Evolutionary conservation across 2,888 invertebrate genomes (phyloP).

Genomic region (Cepaea hortensis): DNA sequence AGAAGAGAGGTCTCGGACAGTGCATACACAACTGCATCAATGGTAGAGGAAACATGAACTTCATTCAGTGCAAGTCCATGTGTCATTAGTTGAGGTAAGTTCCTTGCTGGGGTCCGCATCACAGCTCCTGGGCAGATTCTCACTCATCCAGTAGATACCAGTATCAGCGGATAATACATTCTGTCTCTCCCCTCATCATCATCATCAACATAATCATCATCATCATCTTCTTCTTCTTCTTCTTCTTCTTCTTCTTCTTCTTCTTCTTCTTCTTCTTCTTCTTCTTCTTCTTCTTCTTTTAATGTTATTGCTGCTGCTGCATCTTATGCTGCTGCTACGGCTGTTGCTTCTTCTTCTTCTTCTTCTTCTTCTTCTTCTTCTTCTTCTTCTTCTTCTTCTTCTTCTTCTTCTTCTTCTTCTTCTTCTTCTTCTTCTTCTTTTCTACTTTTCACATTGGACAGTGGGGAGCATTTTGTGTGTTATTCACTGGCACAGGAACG

Average conservation of each 20-base stretch:
- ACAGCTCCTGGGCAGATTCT: not conserved
- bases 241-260: not conserved
- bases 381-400: slow-evolving; percentile 23
- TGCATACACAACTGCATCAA: slow-evolving; percentile 65
- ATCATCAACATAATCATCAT: slow-evolving; percentile 28
- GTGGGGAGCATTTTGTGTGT: too few species aligned
- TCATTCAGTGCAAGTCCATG: slow-evolving; percentile 68
- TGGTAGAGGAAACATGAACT: slow-evolving; percentile 61
- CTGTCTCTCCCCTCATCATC: slow-evolving; percentile 23
- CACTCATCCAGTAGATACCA: not conserved
- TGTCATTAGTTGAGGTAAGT: slow-evolving; percentile 49
- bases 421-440: not conserved
- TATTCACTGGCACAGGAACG: too few species aligned
- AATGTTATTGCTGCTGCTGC: not conserved
- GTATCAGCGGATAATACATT: too few species aligned
- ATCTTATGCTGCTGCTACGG: not conserved
- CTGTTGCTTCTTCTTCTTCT: too few species aligned
- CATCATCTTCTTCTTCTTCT: not conserved
- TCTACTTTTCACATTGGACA: too few species aligned
- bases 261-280: slow-evolving; percentile 32
- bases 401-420: not conserved
- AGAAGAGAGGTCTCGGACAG: slow-evolving; percentile 60
- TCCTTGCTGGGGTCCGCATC: not conserved
- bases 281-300: slow-evolving; percentile 6
- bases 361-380: too few species aligned